Evolutionary conservation across 2,888 invertebrate genomes (phyloP).

Genomic region (Gortyna flavago): DNA sequence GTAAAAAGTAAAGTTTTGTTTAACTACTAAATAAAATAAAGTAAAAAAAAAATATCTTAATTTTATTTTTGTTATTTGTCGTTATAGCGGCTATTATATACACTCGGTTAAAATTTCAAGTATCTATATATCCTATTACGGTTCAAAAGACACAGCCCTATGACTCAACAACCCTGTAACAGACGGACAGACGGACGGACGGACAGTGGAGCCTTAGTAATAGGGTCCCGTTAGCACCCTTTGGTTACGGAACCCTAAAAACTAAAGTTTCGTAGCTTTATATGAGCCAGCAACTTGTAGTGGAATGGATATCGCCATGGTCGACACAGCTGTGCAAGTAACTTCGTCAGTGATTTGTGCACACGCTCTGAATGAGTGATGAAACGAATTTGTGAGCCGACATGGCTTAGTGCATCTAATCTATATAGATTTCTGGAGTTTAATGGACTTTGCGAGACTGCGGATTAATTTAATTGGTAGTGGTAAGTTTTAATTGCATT

Average conservation of each 20-base stretch:
- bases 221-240: neutral
- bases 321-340: slow-evolving; percentile 72
- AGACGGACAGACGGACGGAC: neutral
- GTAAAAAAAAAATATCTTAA: no score
- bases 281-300: slow-evolving; percentile 56
- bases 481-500: slow-evolving; percentile 14
- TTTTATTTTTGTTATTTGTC: neutral
- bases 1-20: no score
- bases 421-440: slow-evolving; percentile 29
- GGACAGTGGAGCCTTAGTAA: neutral
- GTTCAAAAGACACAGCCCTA: neutral
- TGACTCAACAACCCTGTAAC: neutral
- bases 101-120: neutral
- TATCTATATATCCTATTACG: neutral
- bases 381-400: slow-evolving; percentile 45
- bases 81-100: neutral
- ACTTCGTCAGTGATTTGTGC: slow-evolving; percentile 70
- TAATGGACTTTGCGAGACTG: slow-evolving; percentile 9
- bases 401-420: slow-evolving; percentile 53
- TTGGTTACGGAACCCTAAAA: neutral
- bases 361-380: slow-evolving; percentile 58
- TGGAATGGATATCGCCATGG: slow-evolving; percentile 66
- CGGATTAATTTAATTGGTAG: slow-evolving; percentile 9
- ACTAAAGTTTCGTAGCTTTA: slow-evolving; percentile 41
- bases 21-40: no score